Evolutionary conservation across 2,113 vertebrate species (phyloP).

Genomic region (Cebus imitator): DNA sequence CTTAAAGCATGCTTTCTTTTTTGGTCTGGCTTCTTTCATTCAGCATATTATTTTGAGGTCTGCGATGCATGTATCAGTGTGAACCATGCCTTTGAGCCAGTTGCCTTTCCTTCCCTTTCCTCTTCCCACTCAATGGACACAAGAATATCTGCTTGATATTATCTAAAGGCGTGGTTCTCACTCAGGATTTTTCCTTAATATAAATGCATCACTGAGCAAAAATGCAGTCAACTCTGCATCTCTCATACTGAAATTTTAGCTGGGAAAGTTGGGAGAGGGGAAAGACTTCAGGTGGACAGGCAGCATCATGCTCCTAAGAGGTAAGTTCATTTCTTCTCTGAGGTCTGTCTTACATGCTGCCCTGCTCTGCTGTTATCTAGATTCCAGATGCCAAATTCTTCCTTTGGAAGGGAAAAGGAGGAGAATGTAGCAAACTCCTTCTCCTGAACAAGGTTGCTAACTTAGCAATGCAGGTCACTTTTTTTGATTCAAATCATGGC

Average conservation of each 20-base stretch:
- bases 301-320: not conserved
- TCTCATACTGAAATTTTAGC: not conserved
- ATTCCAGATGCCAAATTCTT: not conserved
- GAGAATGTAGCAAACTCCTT: not conserved
- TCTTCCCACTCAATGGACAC: not conserved
- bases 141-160: not conserved
- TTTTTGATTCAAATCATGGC: not conserved
- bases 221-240: not conserved
- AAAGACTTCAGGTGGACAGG: not conserved
- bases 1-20: not conserved
- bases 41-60: not conserved
- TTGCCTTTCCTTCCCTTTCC: not conserved
- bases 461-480: not conserved
- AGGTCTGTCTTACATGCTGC: not conserved
- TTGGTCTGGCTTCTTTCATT: not conserved
- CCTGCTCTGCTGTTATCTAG: not conserved
- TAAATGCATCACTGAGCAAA: not conserved
- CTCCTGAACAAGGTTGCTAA: not conserved
- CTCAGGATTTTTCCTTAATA: not conserved
- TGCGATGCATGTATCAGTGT: not conserved
- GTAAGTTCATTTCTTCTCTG: not conserved
- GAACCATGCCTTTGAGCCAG: not conserved
- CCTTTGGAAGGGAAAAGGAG: not conserved
- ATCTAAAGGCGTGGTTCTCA: not conserved
- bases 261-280: not conserved